phyloP scores from a whole-genome alignment of 2,888 invertebrate species.

The Myopa testacea region DNA sequence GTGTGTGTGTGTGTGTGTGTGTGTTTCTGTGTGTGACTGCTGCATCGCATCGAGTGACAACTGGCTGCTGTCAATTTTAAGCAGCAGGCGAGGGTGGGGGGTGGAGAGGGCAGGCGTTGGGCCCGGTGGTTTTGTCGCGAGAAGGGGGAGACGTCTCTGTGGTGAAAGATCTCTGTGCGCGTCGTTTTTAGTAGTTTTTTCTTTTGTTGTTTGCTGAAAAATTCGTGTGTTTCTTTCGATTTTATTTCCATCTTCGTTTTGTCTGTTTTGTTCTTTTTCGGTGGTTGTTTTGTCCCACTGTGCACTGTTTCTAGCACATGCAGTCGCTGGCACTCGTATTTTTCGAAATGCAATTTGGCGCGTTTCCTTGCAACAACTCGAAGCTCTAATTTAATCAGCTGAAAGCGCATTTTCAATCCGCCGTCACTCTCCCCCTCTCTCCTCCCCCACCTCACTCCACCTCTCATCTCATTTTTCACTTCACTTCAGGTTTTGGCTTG shows the following conservation, averaged over 20 bases:
- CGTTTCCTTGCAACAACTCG: background rate
- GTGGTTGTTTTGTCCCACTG: conserved; percentile 16
- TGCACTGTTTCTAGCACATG: background rate
- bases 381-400: conserved; percentile 52
- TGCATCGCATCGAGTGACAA: conserved; percentile 25
- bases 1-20: conserved; percentile 5
- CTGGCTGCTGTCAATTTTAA: conserved; percentile 31
- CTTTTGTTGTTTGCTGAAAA: no score
- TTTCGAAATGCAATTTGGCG: conserved; percentile 28
- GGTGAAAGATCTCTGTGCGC: no score
- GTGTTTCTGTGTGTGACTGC: background rate
- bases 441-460: background rate
- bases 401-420: conserved; percentile 50
- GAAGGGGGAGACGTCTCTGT: no score
- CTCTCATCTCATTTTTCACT: conserved; percentile 30
- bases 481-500: background rate
- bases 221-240: background rate
- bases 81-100: background rate
- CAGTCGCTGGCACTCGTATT: background rate
- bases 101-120: background rate
- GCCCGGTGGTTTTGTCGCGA: no score
- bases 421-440: conserved; percentile 23
- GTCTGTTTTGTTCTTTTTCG: background rate
- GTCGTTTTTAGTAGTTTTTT: no score
- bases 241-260: background rate